Base-by-base conservation (phyloP, 2,888 invertebrate genomes). In the Globia sparganii region DNA sequence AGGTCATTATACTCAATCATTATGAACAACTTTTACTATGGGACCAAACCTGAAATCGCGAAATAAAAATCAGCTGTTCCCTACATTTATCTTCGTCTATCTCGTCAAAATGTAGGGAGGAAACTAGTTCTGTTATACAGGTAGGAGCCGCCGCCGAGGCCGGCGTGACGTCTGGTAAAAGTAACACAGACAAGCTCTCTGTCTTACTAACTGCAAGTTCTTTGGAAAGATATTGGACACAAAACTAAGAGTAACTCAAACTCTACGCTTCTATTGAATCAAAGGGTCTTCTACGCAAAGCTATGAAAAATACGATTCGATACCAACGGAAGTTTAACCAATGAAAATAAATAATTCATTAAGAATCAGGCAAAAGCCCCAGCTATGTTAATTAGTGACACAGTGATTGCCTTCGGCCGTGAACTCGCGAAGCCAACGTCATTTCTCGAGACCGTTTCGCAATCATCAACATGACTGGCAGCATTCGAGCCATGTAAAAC, bases 381-480 rank as follows among this genome's bases (percentile, higher is more conserved):
- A 21, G 46, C 15, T 65, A 69, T 70, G 37, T 82, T 69, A 83
- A 69, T 69, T 31, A 69, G 61, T 84, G 74, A 68, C 65, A 80
- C 68, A 84, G 84, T 72, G 68, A 65, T 79, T 69, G 84, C 15
- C 59, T 61, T 66, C 73, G 73, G 59, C 85, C 81, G 49, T 81
- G 81, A 81, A 81, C 81, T 69, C 61, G 46, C 28, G 40, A 59
- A 67, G 80, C 34, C 43, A 56, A 75, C 78, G 64, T 81, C 64
- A 78, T 75, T 65, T 59, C 65, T 65, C 21, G 59, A 61, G 46
- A 72, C 80, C 28, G 68, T 53, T 72, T 80, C 28, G 62, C 66
- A 84, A 71, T 59, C 66, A 28, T 65, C 18, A 77, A 79, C 79
- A 56, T 79, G 71, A 84, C 69, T 68, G 72, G 80, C 73, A 84